Evolutionary conservation across 1,140 invertebrate genomes (phyloP).

Genomic region (Sitobion miscanthi): DNA sequence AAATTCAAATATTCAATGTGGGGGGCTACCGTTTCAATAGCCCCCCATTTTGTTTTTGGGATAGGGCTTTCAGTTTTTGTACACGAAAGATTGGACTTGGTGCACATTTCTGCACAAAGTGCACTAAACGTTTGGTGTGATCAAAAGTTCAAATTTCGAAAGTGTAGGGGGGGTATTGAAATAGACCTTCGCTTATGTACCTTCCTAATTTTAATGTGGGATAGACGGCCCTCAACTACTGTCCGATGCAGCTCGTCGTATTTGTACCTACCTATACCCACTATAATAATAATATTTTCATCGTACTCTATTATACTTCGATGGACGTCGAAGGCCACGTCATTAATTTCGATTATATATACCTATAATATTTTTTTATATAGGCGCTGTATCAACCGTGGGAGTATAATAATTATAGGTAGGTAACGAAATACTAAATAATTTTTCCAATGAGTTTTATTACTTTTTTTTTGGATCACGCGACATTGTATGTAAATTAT

Average conservation of each 20-base stretch:
- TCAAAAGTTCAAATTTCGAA: too few species aligned
- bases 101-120: too few species aligned
- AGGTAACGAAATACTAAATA: background rate
- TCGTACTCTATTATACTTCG: background rate
- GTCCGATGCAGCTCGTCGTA: background rate
- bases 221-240: background rate
- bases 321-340: background rate
- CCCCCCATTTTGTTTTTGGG: too few species aligned
- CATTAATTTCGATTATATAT: background rate
- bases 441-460: background rate
- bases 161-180: too few species aligned
- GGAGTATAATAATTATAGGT: background rate
- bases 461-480: background rate
- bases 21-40: too few species aligned
- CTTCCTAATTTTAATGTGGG: background rate
- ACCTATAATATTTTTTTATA: too few species aligned
- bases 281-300: background rate
- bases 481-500: background rate
- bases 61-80: too few species aligned
- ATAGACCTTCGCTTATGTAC: background rate
- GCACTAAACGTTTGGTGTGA: too few species aligned
- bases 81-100: too few species aligned
- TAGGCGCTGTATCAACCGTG: background rate
- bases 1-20: too few species aligned
- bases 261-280: background rate